Conservation (phyloP, 1,140 invertebrate species). For the Aphis craccivora region DNA sequence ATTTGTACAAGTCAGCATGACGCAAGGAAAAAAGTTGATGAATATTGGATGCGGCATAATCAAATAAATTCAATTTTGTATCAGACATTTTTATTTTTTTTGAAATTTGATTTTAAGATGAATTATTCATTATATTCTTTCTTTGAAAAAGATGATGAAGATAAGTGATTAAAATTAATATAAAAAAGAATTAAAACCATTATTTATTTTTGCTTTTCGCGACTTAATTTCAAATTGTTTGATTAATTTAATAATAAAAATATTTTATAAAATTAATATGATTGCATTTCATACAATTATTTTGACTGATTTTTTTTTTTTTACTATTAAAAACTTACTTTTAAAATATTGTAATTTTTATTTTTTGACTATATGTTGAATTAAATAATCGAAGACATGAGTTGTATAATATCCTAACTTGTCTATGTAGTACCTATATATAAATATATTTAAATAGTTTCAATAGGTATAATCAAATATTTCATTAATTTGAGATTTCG, state of each 20-base stretch:
- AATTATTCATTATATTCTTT: background rate
- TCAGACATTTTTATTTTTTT: background rate
- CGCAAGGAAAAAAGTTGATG: background rate
- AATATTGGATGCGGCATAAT: background rate
- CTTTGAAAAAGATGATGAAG: background rate
- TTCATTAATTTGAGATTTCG: background rate
- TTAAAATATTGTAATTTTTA: background rate
- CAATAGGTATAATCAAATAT: background rate
- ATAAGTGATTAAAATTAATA: background rate
- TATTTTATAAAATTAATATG: background rate
- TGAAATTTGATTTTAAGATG: background rate
- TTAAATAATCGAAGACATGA: background rate
- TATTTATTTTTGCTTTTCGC: background rate
- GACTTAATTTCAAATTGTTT: too few relatives aligned
- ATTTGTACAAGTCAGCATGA: background rate
- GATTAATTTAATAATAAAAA: too few relatives aligned
- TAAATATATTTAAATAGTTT: background rate
- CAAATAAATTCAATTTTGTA: background rate
- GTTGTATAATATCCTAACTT: background rate
- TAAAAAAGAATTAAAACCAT: too few relatives aligned
- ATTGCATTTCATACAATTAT: background rate
- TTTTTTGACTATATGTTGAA: background rate
- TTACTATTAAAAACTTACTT: background rate
- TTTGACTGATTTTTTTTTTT: background rate
- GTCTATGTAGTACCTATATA: background rate